Evolutionary conservation across 2,888 invertebrate species (phyloP).

Genomic region (Troilus luridus): DNA sequence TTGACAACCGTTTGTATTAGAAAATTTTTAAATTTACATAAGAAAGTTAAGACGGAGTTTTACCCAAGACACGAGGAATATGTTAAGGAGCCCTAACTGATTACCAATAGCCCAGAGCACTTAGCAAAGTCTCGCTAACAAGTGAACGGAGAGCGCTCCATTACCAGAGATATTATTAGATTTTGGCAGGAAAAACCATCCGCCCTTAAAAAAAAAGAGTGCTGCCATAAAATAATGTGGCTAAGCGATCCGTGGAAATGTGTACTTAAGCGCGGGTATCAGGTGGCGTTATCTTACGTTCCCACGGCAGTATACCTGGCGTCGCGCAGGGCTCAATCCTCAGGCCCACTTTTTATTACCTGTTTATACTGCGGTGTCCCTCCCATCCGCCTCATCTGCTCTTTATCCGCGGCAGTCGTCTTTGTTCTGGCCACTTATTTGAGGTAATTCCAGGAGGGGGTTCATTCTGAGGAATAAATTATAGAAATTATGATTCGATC

Average conservation of each 20-base stretch:
- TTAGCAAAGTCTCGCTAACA: not conserved
- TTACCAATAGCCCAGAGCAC: constrained; percentile 13
- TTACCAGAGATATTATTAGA: constrained; percentile 32
- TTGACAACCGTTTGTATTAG: no score
- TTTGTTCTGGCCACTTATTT: not conserved
- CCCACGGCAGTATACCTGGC: constrained; percentile 35
- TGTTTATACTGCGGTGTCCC: constrained; percentile 36
- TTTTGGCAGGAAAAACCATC: constrained; percentile 40
- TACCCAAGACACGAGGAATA: not conserved
- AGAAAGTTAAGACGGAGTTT: not conserved
- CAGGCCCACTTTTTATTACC: constrained; percentile 41
- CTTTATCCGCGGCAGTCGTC: constrained; percentile 10
- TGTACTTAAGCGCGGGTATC: constrained; percentile 50
- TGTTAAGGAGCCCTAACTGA: not conserved
- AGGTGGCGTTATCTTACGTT: constrained; percentile 41
- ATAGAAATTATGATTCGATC: not conserved
- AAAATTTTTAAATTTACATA: not conserved
- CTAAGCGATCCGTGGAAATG: constrained; percentile 47
- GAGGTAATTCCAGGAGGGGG: not conserved
- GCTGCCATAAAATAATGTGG: constrained; percentile 19
- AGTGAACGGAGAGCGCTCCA: constrained; percentile 11
- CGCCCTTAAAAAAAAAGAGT: constrained; percentile 17
- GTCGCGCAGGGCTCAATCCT: constrained; percentile 21
- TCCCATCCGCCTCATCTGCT: constrained; percentile 27
- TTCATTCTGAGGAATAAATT: not conserved